phyloP scores from a whole-genome alignment of 2,113 vertebrate species.

The Mandrillus leucophaeus region DNA sequence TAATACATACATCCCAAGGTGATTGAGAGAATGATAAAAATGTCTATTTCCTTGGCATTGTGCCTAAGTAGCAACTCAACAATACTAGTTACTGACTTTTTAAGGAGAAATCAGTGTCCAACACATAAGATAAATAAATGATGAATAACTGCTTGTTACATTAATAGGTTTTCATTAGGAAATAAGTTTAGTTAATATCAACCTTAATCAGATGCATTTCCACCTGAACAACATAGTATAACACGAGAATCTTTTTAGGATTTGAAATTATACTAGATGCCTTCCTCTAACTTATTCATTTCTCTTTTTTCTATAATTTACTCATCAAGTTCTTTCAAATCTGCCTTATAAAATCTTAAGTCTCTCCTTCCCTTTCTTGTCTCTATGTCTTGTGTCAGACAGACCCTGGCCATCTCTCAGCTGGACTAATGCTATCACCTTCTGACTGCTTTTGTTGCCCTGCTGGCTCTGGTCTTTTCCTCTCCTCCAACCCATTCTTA shows the following conservation, averaged over 20 bases:
- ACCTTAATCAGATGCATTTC: not conserved
- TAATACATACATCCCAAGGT: not conserved
- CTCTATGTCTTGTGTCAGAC: not conserved
- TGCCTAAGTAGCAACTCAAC: not conserved
- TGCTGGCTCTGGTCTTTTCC: not conserved
- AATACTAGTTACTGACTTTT: not conserved
- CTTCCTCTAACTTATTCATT: not conserved
- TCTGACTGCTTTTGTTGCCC: not conserved
- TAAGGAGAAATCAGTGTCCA: not conserved
- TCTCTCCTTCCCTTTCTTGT: not conserved
- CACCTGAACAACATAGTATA: not conserved
- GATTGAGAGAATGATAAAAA: not conserved
- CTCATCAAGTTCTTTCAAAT: not conserved
- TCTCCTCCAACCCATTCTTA: not conserved
- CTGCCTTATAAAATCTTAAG: not conserved
- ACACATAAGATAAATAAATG: not conserved
- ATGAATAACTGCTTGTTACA: not conserved
- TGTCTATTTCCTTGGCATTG: not conserved
- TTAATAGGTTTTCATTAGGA: not conserved
- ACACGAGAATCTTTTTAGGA: not conserved
- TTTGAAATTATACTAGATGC: not conserved
- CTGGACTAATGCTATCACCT: not conserved
- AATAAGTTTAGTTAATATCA: not conserved
- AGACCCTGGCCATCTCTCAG: not conserved
- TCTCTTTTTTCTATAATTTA: not conserved